Evolutionary conservation across 2,797 vertebrate species (phyloP), one percentile per base, ranked within the genome.

Genomic region (Echiichthys vipera): DNA sequence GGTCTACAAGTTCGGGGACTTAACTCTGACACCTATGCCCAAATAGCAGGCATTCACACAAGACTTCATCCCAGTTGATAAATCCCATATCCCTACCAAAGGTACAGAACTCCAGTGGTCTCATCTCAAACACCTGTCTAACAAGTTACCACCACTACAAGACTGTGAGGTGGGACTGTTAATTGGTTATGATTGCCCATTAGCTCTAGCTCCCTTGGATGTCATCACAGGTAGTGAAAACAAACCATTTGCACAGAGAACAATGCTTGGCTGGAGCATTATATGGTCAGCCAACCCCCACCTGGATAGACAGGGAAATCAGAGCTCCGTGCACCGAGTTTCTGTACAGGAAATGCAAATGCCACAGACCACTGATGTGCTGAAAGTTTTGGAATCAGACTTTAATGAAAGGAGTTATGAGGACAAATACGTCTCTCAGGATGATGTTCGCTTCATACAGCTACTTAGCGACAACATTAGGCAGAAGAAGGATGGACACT

Each of bases 251-350:
- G 50, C 84, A 0, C 74, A 86, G 2, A 54, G 15, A 30, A 66
- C 80, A 2, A 47, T 30, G 8, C 71, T 88, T 0, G 78, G 77
- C 0, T 87, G 71, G 78, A 83, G 85, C 18, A 87, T 84, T 5
- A 57, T 78, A 59, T 77, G 82, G 1, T 53, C 59, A 30, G 24
- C 68, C 6, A 81, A 86, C 20, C 68, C 67, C 7, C 70, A 65
- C 2, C 1, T 81, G 15, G 71, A 78, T 25, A 64, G 66, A 42
- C 61, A 54, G 9, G 74, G 70, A 46, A 67, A 25, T 5, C 51
- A 80, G 7, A 70, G 37, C 3, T 80, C 57, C 24, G 43, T 80
- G 13, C 77, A 80, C 46, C 2, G 70, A 20, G 43, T 82, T 18
- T 5, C 59, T 18, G 69, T 65, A 11, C 78, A 68, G 17, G 71